Percentiles rank a stretch among this genome's conserved stretches.
Evolutionary conservation across 2,797 vertebrate species (phyloP).

Genomic region (Eupleurogrammus muticus): DNA sequence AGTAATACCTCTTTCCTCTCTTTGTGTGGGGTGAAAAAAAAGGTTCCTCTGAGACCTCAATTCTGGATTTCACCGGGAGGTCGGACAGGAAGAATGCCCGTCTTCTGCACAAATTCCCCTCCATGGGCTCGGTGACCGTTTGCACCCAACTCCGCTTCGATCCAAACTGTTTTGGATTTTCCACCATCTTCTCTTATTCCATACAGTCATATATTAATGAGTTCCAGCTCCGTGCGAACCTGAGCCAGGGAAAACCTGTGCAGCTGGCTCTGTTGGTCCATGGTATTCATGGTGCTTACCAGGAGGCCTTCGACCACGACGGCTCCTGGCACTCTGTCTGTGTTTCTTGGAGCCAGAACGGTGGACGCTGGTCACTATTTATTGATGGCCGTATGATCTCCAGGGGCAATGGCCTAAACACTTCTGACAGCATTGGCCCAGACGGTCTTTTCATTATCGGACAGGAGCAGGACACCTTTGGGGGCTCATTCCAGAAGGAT

Average conservation of each 20-base stretch:
- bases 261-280: conserved; percentile 80
- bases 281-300: conserved; percentile 67
- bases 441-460: conserved; percentile 80
- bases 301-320: conserved; percentile 73
- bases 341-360: conserved; percentile 75
- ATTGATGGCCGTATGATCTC: conserved; percentile 54
- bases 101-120: conserved; percentile 75
- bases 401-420: conserved; percentile 55
- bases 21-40: conserved; percentile 52
- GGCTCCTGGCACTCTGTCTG: conserved; percentile 81
- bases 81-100: conserved; percentile 71
- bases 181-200: conserved; percentile 84
- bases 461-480: conserved; percentile 76
- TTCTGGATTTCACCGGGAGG: conserved; percentile 74
- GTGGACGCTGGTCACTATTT: conserved; percentile 77
- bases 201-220: conserved; percentile 73
- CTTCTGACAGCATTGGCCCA: conserved; percentile 59
- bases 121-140: conserved; percentile 78
- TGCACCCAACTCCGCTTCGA: conserved; percentile 76
- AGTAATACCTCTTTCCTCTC: conserved; percentile 22
- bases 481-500: conserved; percentile 69
- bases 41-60: conserved; percentile 63
- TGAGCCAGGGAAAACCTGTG: conserved; percentile 63
- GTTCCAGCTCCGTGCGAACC: conserved; percentile 81
- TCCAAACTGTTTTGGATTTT: conserved; percentile 70